These are phyloP conservation scores for Boleophthalmus pectinirostris DNA, from an alignment of 2,113 vertebrate genomes.

Conservation along the genomic window DNA sequence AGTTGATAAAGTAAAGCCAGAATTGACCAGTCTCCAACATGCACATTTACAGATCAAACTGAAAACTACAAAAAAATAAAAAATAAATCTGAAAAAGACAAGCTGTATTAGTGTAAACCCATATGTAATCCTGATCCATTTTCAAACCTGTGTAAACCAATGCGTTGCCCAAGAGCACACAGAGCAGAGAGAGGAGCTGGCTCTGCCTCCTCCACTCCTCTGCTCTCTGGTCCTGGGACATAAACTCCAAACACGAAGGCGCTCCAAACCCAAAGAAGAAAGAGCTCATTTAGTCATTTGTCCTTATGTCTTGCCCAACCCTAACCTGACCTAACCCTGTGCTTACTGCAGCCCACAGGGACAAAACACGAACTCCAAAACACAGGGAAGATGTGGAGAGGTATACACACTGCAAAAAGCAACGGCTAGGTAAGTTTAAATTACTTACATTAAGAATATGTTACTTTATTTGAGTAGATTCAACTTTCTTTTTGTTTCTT, in stretches of 20 bases:
- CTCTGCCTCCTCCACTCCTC: conserved; percentile 22
- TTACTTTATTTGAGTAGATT: too few species aligned
- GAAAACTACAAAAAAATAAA: too few species aligned
- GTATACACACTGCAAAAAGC: too few species aligned
- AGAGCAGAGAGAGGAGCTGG: conserved; percentile 29
- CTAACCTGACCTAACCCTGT: conserved; percentile 61
- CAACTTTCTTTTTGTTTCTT: too few species aligned
- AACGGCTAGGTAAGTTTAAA: too few species aligned
- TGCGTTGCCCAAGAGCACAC: conserved; percentile 41
- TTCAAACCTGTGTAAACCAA: conserved; percentile 9
- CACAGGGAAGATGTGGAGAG: background rate
- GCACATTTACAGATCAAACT: too few species aligned
- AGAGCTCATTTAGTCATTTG: conserved; percentile 74
- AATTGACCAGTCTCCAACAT: too few species aligned
- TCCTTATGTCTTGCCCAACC: conserved; percentile 61
- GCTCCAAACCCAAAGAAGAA: conserved; percentile 56
- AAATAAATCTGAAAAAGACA: conserved; percentile 9
- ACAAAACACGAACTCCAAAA: conserved; percentile 24
- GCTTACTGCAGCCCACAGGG: conserved; percentile 48
- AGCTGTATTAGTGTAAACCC: background rate
- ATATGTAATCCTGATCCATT: conserved; percentile 1
- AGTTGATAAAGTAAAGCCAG: too few species aligned
- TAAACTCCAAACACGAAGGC: conserved; percentile 55
- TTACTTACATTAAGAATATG: too few species aligned
- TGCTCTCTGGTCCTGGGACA: conserved; percentile 34